Conservation (phyloP, 2,797 vertebrate genomes). For the Danio tinwini region DNA sequence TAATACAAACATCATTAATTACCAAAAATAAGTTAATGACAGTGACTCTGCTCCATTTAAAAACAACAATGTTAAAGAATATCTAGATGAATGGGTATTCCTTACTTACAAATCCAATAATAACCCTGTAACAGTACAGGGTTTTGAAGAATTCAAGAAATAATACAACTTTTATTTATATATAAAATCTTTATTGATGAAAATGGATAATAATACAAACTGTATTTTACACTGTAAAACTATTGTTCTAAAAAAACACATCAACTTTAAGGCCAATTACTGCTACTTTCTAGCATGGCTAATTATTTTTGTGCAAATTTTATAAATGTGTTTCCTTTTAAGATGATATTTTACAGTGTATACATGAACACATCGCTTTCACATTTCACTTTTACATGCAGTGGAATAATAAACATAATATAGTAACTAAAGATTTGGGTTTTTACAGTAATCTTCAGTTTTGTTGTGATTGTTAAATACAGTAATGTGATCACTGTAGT, state of each 20-base stretch:
- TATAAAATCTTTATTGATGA: constrained; percentile 34
- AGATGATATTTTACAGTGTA: constrained; percentile 25
- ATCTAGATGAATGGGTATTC: not conserved
- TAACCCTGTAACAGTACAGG: not conserved
- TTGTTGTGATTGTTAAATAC: constrained; percentile 12
- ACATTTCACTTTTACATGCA: not conserved
- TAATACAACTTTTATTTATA: not conserved
- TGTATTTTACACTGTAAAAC: constrained; percentile 31
- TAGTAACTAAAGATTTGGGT: not conserved
- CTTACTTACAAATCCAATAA: not conserved
- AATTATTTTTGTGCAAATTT: constrained; percentile 19
- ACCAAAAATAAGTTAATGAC: not conserved
- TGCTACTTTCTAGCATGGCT: not conserved
- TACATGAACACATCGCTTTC: constrained; percentile 3
- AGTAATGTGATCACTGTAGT: not conserved
- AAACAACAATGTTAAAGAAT: not conserved
- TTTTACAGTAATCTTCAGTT: not conserved
- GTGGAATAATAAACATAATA: constrained; percentile 31
- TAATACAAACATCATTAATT: too few species aligned
- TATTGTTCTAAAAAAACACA: not conserved
- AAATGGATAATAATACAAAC: not conserved
- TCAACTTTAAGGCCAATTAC: not conserved
- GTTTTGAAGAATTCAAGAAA: not conserved
- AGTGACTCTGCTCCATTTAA: not conserved
- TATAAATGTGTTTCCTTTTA: not conserved